Evolutionary conservation across 1,140 invertebrate genomes (phyloP).

Genomic region (Trichoplusia ni): DNA sequence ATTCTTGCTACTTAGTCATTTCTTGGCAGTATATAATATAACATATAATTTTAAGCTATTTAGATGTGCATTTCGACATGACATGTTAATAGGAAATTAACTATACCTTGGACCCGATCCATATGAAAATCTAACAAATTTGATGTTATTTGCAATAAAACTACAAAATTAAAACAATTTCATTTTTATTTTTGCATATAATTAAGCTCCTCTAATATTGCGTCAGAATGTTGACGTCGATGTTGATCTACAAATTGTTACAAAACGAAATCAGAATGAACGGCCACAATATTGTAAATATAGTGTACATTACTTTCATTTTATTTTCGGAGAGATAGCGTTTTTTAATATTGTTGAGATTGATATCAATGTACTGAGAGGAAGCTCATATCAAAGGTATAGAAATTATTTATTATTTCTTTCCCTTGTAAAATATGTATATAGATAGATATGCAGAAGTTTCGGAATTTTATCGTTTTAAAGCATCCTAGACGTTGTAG

Average conservation of each 20-base stretch:
- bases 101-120: too few relatives aligned
- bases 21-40: too few relatives aligned
- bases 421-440: constrained; percentile 78
- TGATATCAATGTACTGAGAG: constrained; percentile 53
- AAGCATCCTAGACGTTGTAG: constrained; percentile 33
- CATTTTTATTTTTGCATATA: too few relatives aligned
- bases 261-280: constrained; percentile 10
- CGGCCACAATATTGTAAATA: constrained; percentile 49
- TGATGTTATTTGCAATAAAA: too few relatives aligned
- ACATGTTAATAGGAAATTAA: too few relatives aligned
- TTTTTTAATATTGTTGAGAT: constrained; percentile 44
- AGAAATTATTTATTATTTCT: constrained; percentile 72
- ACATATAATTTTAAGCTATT: too few relatives aligned
- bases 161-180: too few relatives aligned
- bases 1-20: too few relatives aligned
- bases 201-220: too few relatives aligned
- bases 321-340: constrained; percentile 38
- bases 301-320: constrained; percentile 44
- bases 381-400: constrained; percentile 71
- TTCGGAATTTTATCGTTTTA: constrained; percentile 52
- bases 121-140: too few relatives aligned
- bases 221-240: not conserved
- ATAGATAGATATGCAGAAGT: constrained; percentile 67
- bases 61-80: too few relatives aligned
- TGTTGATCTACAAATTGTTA: not conserved